phyloP scores from a whole-genome alignment of 2,113 vertebrate species.

The Ardeotis arabs region DNA sequence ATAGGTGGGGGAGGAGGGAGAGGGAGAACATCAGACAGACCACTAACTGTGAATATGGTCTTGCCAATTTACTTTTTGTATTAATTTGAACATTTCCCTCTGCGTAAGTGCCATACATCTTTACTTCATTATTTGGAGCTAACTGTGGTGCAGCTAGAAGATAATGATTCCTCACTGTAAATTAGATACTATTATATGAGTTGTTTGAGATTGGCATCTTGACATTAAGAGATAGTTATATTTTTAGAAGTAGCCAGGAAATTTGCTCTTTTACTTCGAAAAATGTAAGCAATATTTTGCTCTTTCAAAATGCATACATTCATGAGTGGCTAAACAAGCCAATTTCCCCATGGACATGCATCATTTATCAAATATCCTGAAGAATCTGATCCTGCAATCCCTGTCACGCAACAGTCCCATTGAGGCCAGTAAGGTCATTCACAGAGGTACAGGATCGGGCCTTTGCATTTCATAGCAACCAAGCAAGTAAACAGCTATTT shows the following conservation, averaged over 20 bases:
- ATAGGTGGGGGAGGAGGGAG: not conserved
- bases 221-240: constrained; percentile 13
- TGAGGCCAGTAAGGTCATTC: not conserved
- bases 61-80: not conserved
- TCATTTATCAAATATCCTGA: not conserved
- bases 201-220: constrained; percentile 30
- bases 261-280: constrained; percentile 7
- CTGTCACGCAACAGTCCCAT: not conserved
- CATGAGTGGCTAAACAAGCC: not conserved
- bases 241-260: constrained; percentile 52
- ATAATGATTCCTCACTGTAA: constrained; percentile 9
- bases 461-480: not conserved
- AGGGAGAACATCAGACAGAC: not conserved
- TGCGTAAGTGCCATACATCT: not conserved
- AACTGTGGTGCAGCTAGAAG: not conserved
- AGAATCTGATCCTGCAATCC: not conserved
- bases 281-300: constrained; percentile 5
- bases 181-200: constrained; percentile 19
- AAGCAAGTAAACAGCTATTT: not conserved
- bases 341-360: not conserved
- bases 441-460: not conserved
- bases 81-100: not conserved
- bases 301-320: not conserved
- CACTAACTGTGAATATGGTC: not conserved
- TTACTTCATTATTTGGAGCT: constrained; percentile 18